Evolutionary conservation across 2,888 invertebrate species (phyloP), one percentile per base, ranked within the genome.

Genomic region (Volucella bombylans): DNA sequence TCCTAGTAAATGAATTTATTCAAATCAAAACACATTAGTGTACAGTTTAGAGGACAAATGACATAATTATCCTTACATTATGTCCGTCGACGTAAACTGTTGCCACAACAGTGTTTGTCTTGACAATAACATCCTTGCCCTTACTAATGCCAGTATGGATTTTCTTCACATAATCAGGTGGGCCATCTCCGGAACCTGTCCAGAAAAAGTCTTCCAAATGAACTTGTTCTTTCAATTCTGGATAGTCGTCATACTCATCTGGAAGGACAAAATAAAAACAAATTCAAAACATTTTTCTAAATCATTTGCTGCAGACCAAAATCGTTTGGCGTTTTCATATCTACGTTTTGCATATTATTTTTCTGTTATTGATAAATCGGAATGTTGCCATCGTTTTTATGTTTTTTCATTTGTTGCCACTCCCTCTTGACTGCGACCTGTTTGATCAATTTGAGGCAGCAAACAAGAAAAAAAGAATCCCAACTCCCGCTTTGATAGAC

Each of bases 171-270:
- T 89, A 91, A 0, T 93, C 93, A 9, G 94, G 93, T 0, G 95
- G 95, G 0, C 96, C 96, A 89, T 97, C 97, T 0, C 97, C 97
- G 0, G 96, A 96, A 0, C 97, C 97, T 0, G 96, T 96, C 97
- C 97, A 97, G 91, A 97, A 96, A 92, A 97, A 97, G 90, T 97
- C 97, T 89, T 97, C 96, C 74, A 97, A 89, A 43, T 90, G 91
- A 2, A 92, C 89, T 79, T 92, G 91, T 71, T 92, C 90, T 62
- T 91, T 89, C 8, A 90, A 86, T 74, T 91, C 91, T 1, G 90
- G 89, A 87, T 91, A 91, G 77, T 89, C 89, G 61, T 89, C 88
- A 74, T 88, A 89, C 59, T 90, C 90, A 88, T 91, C 90, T 90
- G 80, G 86, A 85, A 64, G 68, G 47, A 76, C 59, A 55, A 54